Percentiles rank a stretch among this genome's conserved stretches.
Conservation (phyloP, 2,888 invertebrate species). For the Parthenolecanium corni region DNA sequence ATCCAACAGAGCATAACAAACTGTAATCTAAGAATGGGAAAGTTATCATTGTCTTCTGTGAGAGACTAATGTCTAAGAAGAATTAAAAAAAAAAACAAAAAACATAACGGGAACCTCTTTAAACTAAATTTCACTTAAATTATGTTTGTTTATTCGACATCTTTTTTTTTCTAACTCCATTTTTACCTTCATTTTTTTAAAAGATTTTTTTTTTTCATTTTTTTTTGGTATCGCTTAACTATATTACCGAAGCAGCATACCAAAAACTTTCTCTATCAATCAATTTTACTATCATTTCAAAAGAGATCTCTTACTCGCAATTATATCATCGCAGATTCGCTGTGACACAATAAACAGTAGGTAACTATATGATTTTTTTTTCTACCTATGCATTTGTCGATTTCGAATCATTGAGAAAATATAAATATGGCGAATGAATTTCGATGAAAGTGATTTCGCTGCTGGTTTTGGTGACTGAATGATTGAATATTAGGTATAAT, state of each 20-base stretch:
- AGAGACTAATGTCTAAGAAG: conserved; percentile 21
- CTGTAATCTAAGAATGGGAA: conserved; percentile 26
- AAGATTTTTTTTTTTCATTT: background rate
- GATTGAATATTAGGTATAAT: too few species aligned
- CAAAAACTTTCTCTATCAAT: conserved; percentile 27
- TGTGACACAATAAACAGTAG: conserved; percentile 23
- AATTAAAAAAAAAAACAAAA: too few species aligned
- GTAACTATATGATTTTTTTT: conserved; percentile 16
- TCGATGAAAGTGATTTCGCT: conserved; percentile 26
- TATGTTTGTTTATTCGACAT: conserved; percentile 25
- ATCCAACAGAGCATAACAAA: conserved; percentile 28
- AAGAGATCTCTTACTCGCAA: conserved; percentile 19
- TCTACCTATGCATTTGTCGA: background rate
- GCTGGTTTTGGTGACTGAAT: background rate
- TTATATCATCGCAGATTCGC: conserved; percentile 27
- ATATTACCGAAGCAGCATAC: conserved; percentile 24
- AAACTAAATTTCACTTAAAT: conserved; percentile 27
- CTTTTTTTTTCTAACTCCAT: background rate
- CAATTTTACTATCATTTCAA: conserved; percentile 13
- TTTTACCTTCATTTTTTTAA: background rate
- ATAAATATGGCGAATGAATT: background rate
- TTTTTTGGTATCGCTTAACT: conserved; percentile 12
- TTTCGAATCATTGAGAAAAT: background rate
- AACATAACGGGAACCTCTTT: conserved; percentile 22
- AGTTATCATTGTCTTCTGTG: conserved; percentile 28